Evolutionary conservation across 2,113 vertebrate species (phyloP).

Genomic region (Tiliqua scincoides): DNA sequence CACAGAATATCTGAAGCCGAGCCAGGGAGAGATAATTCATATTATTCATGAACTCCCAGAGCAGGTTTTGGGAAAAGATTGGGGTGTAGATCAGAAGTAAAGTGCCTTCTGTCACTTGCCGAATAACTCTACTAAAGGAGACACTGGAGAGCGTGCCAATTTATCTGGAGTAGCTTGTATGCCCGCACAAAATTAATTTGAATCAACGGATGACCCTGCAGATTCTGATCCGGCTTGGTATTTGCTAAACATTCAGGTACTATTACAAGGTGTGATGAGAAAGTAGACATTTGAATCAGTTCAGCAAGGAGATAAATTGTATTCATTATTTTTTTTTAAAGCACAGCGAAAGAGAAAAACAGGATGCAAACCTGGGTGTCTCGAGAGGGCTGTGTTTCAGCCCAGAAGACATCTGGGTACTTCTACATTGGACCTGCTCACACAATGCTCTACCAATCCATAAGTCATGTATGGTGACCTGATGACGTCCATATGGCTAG

Average conservation of each 20-base stretch:
- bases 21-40: slow-evolving; percentile 17
- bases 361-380: background rate
- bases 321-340: slow-evolving; percentile 5
- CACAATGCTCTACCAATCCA: background rate
- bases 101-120: slow-evolving; percentile 20
- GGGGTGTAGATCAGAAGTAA: slow-evolving; percentile 16
- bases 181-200: background rate
- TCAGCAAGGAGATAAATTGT: background rate
- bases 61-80: slow-evolving; percentile 18
- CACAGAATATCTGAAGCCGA: slow-evolving; percentile 9
- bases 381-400: background rate
- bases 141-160: background rate
- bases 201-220: background rate
- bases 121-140: slow-evolving; percentile 28
- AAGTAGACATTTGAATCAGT: background rate
- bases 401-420: background rate
- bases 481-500: no score
- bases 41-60: slow-evolving; percentile 23
- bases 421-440: background rate
- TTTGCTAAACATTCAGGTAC: background rate
- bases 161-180: background rate
- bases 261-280: slow-evolving; percentile 1
- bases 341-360: background rate
- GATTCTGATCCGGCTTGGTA: background rate
- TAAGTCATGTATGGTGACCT: background rate